Evolutionary conservation across 2,888 invertebrate species (phyloP).

Genomic region (Nyleta sp.): DNA sequence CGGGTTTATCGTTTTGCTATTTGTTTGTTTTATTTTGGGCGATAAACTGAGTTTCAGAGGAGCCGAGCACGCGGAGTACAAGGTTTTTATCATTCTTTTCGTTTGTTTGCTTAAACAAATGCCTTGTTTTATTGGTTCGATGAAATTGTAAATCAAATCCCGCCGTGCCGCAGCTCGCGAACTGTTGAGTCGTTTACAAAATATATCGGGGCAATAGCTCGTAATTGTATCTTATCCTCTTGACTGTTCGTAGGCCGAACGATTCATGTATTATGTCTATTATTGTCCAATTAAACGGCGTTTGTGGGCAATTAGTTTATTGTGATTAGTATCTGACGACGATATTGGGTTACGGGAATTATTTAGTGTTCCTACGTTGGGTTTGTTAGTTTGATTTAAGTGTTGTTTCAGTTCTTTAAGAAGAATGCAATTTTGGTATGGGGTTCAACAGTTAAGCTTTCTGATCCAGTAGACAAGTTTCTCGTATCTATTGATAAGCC

Average conservation of each 20-base stretch:
- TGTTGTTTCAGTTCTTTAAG: too few species aligned
- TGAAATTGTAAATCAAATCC: background rate
- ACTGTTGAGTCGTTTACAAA: background rate
- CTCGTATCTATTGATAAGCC: too few species aligned
- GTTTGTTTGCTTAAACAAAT: background rate
- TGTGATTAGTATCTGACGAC: background rate
- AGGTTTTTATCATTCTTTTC: background rate
- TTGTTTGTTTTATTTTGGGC: too few species aligned
- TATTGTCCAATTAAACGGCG: constrained; percentile 20
- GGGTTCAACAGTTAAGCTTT: too few species aligned
- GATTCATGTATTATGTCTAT: constrained; percentile 2
- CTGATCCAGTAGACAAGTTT: too few species aligned
- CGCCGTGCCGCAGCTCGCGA: background rate
- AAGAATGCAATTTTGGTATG: too few species aligned
- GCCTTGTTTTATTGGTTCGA: background rate
- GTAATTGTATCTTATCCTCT: constrained; percentile 2
- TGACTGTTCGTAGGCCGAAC: background rate
- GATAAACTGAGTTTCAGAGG: background rate
- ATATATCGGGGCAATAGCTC: background rate
- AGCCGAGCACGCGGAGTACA: background rate
- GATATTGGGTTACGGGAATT: background rate
- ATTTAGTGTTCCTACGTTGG: background rate
- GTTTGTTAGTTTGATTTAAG: constrained; percentile 16
- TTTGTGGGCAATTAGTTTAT: constrained; percentile 12
- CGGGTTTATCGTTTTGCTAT: too few species aligned